These are phyloP conservation scores for Drosophila nikananu DNA, from an alignment of 1,140 invertebrate species.

Conservation along the genomic window DNA sequence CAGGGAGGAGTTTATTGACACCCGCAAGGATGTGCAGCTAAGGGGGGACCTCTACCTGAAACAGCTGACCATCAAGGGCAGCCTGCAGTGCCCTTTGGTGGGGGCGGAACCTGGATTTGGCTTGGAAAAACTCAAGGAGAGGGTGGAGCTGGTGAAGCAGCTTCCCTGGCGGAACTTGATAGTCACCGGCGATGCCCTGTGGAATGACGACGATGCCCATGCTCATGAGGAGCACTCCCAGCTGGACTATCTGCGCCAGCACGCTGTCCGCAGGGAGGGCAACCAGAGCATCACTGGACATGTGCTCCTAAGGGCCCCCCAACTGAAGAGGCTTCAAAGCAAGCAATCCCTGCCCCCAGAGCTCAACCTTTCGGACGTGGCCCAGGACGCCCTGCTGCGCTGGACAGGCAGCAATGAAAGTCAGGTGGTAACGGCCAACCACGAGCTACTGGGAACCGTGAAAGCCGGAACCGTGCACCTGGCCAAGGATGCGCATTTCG, in stretches of 20 bases:
- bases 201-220: conserved; percentile 6
- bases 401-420: conserved; percentile 3
- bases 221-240: not conserved
- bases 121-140: not conserved
- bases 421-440: conserved; percentile 31
- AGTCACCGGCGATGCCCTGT: conserved; percentile 64
- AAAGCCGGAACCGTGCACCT: conserved; percentile 3
- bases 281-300: conserved; percentile 64
- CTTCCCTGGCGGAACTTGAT: conserved; percentile 57
- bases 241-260: conserved; percentile 63
- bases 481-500: conserved; percentile 26
- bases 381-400: conserved; percentile 56
- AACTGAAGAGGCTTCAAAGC: conserved; percentile 27
- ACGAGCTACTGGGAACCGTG: conserved; percentile 20
- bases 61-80: conserved; percentile 51
- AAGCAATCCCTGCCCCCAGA: conserved; percentile 16
- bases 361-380: conserved; percentile 57
- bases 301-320: conserved; percentile 44
- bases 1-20: conserved; percentile 53
- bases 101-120: not conserved
- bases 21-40: conserved; percentile 16
- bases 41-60: conserved; percentile 51
- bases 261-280: conserved; percentile 54
- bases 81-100: conserved; percentile 38
- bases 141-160: conserved; percentile 33